Evolutionary conservation across 2,113 vertebrate genomes (phyloP), one percentile per base, ranked within the genome.

Genomic region (Leptosomus discolor): DNA sequence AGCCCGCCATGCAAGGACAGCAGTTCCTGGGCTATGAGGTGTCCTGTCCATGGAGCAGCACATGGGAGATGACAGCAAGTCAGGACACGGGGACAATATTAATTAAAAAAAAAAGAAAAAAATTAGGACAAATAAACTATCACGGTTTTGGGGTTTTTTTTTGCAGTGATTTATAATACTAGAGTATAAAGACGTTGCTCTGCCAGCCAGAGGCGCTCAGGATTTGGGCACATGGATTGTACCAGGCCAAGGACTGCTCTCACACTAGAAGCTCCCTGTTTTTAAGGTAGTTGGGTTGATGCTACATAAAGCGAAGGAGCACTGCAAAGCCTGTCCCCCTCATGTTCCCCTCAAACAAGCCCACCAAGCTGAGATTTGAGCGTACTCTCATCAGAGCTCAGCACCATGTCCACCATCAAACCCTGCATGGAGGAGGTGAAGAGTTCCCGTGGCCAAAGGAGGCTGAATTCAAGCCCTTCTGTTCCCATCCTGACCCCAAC

Each of bases 281-380:
- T 84, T 91, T 94, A 96, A 92, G 91, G 94, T 95, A 85, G 34
- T 39, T 73, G 67, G 85, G 89, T 95, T 86, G 71, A 96, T 91
- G 94, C 92, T 95, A 95, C 92, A 90, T 84, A 19, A 92, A 92
- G 71, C 1, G 0, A 89, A 84, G 54, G 37, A 79, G 54, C 60
- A 43, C 39, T 43, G 50, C 77, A 64, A 75, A 83, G 48, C 84
- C 39, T 48, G 36, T 54, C 15, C 13, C 7, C 9, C 0, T 36
- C 1, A 2, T 34, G 16, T 36, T 30, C 4, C 19, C 34, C 30
- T 5, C 6, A 48, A 12, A 37, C n/a, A 67, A 70, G 17, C 9
- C 39, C 30, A 45, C 2, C 20, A 32, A 27, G 41, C 50, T 65
- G 64, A 86, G 61, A 45, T 45, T 7, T 43, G 32, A 67, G n/a